Evolutionary conservation across 1,140 invertebrate species (phyloP), one percentile per base, ranked within the genome.

Genomic region (Cryptotermes secundus): DNA sequence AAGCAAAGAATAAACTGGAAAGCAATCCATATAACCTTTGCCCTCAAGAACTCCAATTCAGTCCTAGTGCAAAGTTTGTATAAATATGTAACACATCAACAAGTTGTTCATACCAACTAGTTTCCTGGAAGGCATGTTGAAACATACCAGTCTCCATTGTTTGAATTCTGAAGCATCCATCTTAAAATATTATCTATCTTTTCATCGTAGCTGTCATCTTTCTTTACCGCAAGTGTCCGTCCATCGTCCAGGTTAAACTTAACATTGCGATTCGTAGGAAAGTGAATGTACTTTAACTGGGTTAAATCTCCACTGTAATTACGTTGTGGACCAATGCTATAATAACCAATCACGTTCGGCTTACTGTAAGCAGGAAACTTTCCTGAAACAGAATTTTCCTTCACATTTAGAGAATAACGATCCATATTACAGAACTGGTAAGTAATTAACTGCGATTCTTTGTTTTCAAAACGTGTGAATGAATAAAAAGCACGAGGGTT

Each of bases 241-340:
- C 90, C 90, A 35, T 88, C 85, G 80, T 93, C 91, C n/a, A 93
- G 89, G 88, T 93, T 88, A 34, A 91, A 89, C 35, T 89, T 53
- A 6, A 92, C 89, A 83, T 88, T 88, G n/a, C 83, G 80, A 86
- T 87, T 83, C 49, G 89, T 86, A 84, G 90, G 87, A 22, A 86
- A 81, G 82, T 87, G 86, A 26, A 90, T 89, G 89, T 91, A 93
- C 86, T 91, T 92, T 36, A 92, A 84, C 87, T 92, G 88, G 2
- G 88, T 88, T 31, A 89, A 87, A 87, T 90, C 87, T 9, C 86
- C 85, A 59, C 85, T 83, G 86, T 89, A 90, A 79, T 88, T 65
- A 22, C 88, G 84, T 26, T 89, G 49, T 49, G 86, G 88, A 84
- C 91, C 89, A 7, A 92, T 82, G 86, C 91, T 91, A 82, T 90